Evolutionary conservation across 1,140 invertebrate genomes (phyloP), one percentile per base, ranked within the genome.

Genomic region (Conus betulinus): DNA sequence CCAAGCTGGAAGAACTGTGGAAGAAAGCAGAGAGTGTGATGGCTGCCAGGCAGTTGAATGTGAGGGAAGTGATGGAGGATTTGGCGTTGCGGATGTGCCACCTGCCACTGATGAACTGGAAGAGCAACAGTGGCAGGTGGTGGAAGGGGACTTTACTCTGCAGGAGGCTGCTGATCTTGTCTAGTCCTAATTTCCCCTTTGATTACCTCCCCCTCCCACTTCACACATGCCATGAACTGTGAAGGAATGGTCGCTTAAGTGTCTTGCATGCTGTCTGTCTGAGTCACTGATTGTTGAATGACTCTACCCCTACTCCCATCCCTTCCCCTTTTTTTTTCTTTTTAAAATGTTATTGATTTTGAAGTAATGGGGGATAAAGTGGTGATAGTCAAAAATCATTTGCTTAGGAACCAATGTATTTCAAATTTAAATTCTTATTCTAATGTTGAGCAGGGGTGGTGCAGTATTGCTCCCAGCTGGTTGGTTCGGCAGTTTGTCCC

Each of bases 101-200:
- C 92, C 76, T 89, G 90, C 39, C 90, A 91, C 79, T 91, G 91
- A 78, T 91, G 92, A 93, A 25, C 91, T 89, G 51, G 90, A 92
- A 81, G 93, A 93, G 87, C 92, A 91, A 53, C 92, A 92, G 25
- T 88, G 93, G 39, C 85, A 90, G 81, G 93, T 93, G 90, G 90
- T 93, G 74, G 91, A 93, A 87, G 91, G 93, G 63, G 92, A 93
- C 84, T 89, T 91, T 71, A 92, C 92, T 10, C 93, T 79, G 53
- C 85, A 57, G 15, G 85, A 79, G 52, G 74, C 85, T 53, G 71
- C 74, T 20, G 85, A 87, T 27, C 74, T 87, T 25, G 85, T 87
- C 53, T 87, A 87, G 85, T 78, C 79, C 15, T 53, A 11, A 10
- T 81, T 53, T 78, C 76, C 76, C 51, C 79, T 79, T 27, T 7